Percentiles rank a stretch among this genome's conserved stretches.
phyloP scores from a whole-genome alignment of 2,113 vertebrate genomes.

The Machaerirhynchus nigripectus region DNA sequence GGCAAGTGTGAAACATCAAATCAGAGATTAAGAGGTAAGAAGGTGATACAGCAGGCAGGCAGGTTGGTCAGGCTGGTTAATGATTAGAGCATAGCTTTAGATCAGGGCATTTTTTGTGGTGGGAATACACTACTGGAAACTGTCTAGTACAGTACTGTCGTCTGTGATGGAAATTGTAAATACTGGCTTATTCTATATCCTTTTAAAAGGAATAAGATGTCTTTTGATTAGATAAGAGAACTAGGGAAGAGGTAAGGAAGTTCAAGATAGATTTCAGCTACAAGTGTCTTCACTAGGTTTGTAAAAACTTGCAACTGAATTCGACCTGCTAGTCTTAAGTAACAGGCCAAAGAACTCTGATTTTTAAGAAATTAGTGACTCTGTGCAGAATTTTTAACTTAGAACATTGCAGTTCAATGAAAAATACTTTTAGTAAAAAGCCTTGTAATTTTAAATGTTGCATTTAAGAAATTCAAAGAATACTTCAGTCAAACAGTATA shows the following conservation, averaged over 20 bases:
- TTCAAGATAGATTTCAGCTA: background rate
- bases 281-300: background rate
- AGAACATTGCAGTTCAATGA: background rate
- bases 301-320: background rate
- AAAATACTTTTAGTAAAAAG: background rate
- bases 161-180: background rate
- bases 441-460: background rate
- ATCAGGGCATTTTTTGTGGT: background rate
- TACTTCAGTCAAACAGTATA: background rate
- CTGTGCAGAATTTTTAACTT: background rate
- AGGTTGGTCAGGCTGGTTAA: background rate
- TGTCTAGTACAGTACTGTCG: background rate
- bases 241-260: background rate
- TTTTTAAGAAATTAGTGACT: background rate
- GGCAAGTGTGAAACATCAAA: background rate
- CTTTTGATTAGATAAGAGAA: background rate
- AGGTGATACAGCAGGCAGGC: background rate
- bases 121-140: background rate
- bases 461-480: background rate
- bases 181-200: background rate
- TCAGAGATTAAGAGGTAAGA: background rate
- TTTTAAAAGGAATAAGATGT: background rate
- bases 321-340: background rate
- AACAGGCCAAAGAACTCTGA: background rate
- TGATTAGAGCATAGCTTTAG: background rate